A percentile compares a stretch with the other conserved stretches of the same genome.
Evolutionary conservation across 2,113 vertebrate species (phyloP).

Genomic region (Bostrychus sinensis): DNA sequence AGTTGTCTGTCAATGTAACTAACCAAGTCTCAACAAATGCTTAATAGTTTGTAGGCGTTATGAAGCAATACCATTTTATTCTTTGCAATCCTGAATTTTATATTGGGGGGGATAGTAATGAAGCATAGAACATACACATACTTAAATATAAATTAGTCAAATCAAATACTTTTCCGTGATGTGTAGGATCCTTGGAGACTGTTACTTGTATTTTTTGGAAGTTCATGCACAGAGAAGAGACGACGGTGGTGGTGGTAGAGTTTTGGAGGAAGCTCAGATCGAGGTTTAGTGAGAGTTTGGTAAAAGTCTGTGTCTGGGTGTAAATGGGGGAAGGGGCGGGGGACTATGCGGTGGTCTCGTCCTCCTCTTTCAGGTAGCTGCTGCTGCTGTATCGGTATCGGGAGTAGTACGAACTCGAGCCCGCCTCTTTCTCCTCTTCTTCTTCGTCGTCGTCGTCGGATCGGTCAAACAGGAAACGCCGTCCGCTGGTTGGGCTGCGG

Average conservation of each 20-base stretch:
- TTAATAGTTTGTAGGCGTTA: not conserved
- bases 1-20: too few species aligned
- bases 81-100: not conserved
- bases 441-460: conserved; percentile 92
- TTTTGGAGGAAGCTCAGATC: not conserved
- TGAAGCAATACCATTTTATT: not conserved
- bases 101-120: not conserved
- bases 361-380: conserved; percentile 83
- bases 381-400: conserved; percentile 71
- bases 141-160: conserved; percentile 3
- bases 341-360: conserved; percentile 70
- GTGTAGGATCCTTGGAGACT: not conserved
- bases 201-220: not conserved
- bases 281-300: not conserved
- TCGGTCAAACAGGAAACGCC: conserved; percentile 78
- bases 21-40: too few species aligned
- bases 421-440: conserved; percentile 82
- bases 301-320: not conserved
- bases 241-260: not conserved
- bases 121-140: conserved; percentile 3
- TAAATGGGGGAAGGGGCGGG: not conserved
- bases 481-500: conserved; percentile 85
- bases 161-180: not conserved
- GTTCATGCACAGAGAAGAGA: not conserved
- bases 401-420: conserved; percentile 72